Percentiles rank a stretch among this genome's conserved stretches.
phyloP scores from a whole-genome alignment of 1,140 invertebrate genomes.

The Drosophila orosa region DNA sequence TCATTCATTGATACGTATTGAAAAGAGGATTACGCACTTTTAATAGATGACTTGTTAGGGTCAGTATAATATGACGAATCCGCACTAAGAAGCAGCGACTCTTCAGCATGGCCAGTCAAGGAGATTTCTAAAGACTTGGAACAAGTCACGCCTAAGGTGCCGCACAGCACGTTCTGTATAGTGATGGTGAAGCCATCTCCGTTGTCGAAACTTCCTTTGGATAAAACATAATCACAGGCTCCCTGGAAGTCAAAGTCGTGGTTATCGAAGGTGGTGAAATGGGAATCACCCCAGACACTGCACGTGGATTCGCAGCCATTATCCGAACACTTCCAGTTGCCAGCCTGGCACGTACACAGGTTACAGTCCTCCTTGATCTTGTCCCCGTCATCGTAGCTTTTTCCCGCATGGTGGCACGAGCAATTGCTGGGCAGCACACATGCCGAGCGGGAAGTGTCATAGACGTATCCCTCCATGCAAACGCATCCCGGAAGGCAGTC shows the following conservation, averaged over 20 bases:
- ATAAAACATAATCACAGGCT: conserved; percentile 93
- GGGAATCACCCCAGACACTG: conserved; percentile 93
- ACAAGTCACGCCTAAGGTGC: conserved; percentile 93
- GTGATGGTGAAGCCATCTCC: conserved; percentile 89
- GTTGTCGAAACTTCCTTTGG: conserved; percentile 87
- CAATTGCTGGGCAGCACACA: conserved; percentile 90
- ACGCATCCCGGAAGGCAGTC: conserved; percentile 91
- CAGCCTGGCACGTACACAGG: conserved; percentile 88
- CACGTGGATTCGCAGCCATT: conserved; percentile 89
- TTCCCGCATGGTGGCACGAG: conserved; percentile 94
- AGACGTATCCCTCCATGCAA: conserved; percentile 90
- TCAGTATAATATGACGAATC: conserved; percentile 83
- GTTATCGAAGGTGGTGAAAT: conserved; percentile 94
- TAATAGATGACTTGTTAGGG: conserved; percentile 73
- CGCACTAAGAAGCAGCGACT: conserved; percentile 87
- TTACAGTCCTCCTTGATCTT: conserved; percentile 93
- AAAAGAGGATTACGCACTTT: conserved; percentile 53
- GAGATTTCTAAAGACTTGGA: conserved; percentile 90
- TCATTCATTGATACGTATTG: background rate
- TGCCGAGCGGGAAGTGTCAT: conserved; percentile 87
- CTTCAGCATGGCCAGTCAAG: conserved; percentile 85
- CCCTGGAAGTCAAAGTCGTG: conserved; percentile 94
- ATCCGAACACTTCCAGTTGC: conserved; percentile 89
- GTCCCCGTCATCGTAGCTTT: conserved; percentile 91
- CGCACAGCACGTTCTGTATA: conserved; percentile 89